Base-by-base conservation (phyloP, 2,888 invertebrate species). In the Catocala nupta region DNA sequence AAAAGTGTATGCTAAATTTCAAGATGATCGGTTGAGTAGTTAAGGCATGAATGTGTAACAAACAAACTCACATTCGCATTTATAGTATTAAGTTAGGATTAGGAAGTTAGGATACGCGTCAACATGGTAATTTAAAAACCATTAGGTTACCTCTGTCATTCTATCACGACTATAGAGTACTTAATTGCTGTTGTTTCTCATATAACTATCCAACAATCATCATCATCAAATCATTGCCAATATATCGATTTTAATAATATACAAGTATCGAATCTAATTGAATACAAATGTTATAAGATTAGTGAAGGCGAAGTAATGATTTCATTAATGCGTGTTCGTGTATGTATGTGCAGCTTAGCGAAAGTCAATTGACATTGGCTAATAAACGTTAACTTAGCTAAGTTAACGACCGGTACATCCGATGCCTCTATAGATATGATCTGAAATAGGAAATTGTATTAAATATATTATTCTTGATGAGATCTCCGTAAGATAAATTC, bases 351-450 rank as follows among this genome's bases (percentile, higher is more conserved):
- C 33, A 55, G 51, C 50, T 49, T 55, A 51, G 51, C 59, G 65
- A 67, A 75, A 69, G 62, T 59, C 5, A 48, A 78, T 72, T 70
- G 76, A 66, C 73, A 69, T 75, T 78, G 76, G 62, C 36, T 63
- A 52, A 54, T 52, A 36, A 61, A 65, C 66, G 69, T 57, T 65
- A 59, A 54, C 39, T 36, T 69, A 44, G 48, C 48, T 39, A 36
- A 64, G 50, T 56, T 56, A 72, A 65, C 63, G 42, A 57, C 52
- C 65, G 59, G 73, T 59, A 75, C 50, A 60, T 75, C 68, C 64
- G 64, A 71, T 64, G 64, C 61, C 62, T 57, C 50, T 42, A 47
- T 9, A 54, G 39, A 59, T 53, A 54, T n/a, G 2, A 48, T 59
- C 34, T 52, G 36, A 7, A 39, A 39, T 39, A 39, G 36, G 39